Conservation (phyloP, 2,797 vertebrate species). For the Acrocephalus scirpaceus region DNA sequence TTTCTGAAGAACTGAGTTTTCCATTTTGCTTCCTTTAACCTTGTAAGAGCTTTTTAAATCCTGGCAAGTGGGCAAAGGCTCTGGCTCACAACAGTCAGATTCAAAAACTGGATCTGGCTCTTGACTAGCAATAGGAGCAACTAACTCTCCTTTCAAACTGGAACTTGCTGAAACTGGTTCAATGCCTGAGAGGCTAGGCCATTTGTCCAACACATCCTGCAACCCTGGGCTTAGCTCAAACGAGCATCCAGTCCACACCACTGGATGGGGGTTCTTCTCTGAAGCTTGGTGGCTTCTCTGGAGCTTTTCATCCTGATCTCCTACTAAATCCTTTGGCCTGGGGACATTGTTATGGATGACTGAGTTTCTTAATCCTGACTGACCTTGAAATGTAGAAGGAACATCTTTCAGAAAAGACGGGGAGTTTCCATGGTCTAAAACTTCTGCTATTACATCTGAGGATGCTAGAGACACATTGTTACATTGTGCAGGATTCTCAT, state of each 20-base stretch:
- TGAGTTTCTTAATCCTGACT: constrained; percentile 9
- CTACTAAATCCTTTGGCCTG: background rate
- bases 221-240: constrained; percentile 87
- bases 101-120: constrained; percentile 12
- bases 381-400: background rate
- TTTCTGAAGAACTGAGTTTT: background rate
- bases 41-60: constrained; percentile 32
- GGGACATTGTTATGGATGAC: background rate
- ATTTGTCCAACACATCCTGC: constrained; percentile 88
- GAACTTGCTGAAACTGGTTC: constrained; percentile 10
- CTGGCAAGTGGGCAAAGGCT: background rate
- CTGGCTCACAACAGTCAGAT: background rate
- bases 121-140: constrained; percentile 37
- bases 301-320: constrained; percentile 13
- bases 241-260: constrained; percentile 52
- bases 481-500: constrained; percentile 72
- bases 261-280: background rate
- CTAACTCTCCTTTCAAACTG: constrained; percentile 34
- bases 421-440: constrained; percentile 58
- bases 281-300: constrained; percentile 22
- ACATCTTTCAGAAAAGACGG: background rate
- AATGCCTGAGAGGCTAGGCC: constrained; percentile 80
- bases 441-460: constrained; percentile 84
- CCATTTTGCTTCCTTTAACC: background rate
- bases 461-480: constrained; percentile 82